These are phyloP conservation scores for Sycophila texana DNA, from an alignment of 2,888 invertebrate genomes.

Conservation along the genomic window DNA sequence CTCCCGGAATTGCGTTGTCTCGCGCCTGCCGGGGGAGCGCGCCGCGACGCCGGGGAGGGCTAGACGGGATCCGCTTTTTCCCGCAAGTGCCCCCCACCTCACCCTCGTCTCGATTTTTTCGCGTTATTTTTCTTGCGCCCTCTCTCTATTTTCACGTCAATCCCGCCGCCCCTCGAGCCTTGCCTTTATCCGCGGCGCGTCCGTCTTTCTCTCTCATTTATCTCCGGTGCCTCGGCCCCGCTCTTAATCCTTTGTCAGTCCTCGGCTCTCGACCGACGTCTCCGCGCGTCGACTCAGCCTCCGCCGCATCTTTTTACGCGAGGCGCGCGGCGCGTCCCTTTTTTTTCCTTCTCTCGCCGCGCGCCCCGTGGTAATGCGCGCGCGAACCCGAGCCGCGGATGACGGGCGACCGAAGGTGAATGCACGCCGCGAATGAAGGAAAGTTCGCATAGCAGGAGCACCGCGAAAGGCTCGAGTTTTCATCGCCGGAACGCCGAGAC, in stretches of 20 bases:
- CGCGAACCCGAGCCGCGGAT: neutral
- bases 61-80: neutral
- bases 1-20: slow-evolving; percentile 63
- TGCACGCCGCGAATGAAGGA: neutral
- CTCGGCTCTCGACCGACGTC: slow-evolving; percentile 30
- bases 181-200: slow-evolving; percentile 15
- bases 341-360: neutral
- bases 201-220: slow-evolving; percentile 41
- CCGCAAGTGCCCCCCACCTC: slow-evolving; percentile 26
- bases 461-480: neutral
- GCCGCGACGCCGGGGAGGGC: too few species aligned
- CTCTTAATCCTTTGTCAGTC: slow-evolving; percentile 55
- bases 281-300: neutral
- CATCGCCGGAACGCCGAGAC: neutral
- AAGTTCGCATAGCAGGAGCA: neutral
- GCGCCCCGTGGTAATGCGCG: neutral
- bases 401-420: neutral
- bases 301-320: slow-evolving; percentile 36
- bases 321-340: neutral
- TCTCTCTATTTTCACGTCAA: slow-evolving; percentile 54
- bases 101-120: slow-evolving; percentile 43
- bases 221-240: slow-evolving; percentile 28
- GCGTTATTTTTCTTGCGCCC: slow-evolving; percentile 59
- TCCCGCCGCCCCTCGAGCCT: slow-evolving; percentile 20
- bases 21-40: slow-evolving; percentile 26